A percentile compares a stretch with the other conserved stretches of the same genome.
phyloP scores from a whole-genome alignment of 2,113 vertebrate genomes.

The Notiomystis cincta region DNA sequence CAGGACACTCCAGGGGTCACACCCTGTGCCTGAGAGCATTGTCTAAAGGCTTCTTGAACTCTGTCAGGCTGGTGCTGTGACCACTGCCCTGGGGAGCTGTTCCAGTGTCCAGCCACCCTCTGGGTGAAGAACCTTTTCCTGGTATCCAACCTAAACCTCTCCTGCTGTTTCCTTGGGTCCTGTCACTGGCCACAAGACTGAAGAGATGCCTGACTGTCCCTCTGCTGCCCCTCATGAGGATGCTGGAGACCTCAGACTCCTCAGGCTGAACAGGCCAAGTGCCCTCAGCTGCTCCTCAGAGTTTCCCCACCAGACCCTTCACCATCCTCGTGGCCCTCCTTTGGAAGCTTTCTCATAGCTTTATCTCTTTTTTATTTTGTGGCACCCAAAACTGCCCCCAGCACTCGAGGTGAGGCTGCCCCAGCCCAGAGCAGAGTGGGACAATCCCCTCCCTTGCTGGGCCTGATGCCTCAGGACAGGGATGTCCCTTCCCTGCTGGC shows the following conservation, averaged over 20 bases:
- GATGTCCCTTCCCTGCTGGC: neutral
- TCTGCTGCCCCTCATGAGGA: neutral
- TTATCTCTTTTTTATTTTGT: neutral
- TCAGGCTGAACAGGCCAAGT: neutral
- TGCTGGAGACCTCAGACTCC: neutral
- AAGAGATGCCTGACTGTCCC: neutral
- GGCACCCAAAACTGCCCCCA: neutral
- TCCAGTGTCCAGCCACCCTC: neutral
- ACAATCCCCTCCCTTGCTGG: neutral
- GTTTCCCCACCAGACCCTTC: neutral
- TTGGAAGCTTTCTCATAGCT: neutral
- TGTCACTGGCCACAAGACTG: neutral
- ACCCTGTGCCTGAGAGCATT: neutral
- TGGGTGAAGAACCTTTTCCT: neutral
- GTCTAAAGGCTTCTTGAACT: neutral
- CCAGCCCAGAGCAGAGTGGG: neutral
- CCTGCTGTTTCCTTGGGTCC: neutral
- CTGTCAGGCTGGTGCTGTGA: neutral
- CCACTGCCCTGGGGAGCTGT: neutral
- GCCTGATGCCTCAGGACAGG: neutral
- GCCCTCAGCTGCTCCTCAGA: neutral
- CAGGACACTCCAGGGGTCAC: neutral
- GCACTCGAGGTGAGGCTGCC: rapidly evolving
- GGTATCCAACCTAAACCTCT: neutral
- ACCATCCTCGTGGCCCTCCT: neutral